Base-by-base conservation (phyloP, 2,888 invertebrate species). In the Xestia ashworthii region DNA sequence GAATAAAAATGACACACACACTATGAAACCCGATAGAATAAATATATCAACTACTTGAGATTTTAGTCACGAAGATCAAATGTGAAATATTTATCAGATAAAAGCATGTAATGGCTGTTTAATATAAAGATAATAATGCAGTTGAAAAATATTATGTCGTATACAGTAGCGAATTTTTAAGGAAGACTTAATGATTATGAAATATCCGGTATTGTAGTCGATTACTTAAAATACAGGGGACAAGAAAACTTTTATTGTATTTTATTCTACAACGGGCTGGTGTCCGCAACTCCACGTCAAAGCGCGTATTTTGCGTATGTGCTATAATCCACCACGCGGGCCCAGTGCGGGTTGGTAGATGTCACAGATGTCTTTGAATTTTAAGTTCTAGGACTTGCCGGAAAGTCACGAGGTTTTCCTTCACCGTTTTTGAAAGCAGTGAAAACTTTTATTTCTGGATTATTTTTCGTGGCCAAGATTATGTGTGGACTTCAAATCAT, bases 61-160 rank as follows among this genome's bases (percentile, higher is more conserved):
- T 64, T 62, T 58, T 16, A 64, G 72, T 81, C 73, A 81, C 83
- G 73, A 19, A 76, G 76, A 76, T 60, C 73, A 85, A 85, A 76
- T 76, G 81, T 46, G 32, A 70, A 75, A 77, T 32, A 58, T 71
- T 81, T 68, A 75, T 64, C 60, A 65, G 41, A 55, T 80, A 64
- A 60, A 73, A 64, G 64, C 19, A 76, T 68, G 19, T 64, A 67
- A 74, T 73, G 41, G 58, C 14, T 86, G 55, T 78, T 78, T 76
- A 74, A 55, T 60, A 67, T 76, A 70, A 6, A 5, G 41, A 74
- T 78, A 86, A 86, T 68, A 44, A 67, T 60, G 25, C 75, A 19
- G 6, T 25, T 22, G 66, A 78, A 41, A 72, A 69, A 55, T 68
- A 38, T 14, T 76, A 48, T 14, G 60, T 71, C 9, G 44, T 64